These are phyloP conservation scores for Xenops minutus DNA, from an alignment of 2,797 vertebrate genomes.

Conservation along the genomic window DNA sequence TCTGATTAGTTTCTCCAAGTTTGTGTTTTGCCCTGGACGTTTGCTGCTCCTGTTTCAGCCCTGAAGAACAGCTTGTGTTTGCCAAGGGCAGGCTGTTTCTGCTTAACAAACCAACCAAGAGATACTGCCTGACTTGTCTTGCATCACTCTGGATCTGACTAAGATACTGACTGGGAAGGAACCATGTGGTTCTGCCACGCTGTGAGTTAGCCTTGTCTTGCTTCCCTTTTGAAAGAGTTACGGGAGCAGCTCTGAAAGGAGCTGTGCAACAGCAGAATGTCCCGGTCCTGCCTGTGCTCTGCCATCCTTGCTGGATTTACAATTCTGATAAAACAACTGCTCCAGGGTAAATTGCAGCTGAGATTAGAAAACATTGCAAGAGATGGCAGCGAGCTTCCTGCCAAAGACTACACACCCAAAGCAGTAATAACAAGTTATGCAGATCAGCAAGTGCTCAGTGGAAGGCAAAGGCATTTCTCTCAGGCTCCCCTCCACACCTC, in stretches of 20 bases:
- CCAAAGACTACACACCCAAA: background rate
- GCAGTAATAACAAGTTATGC: background rate
- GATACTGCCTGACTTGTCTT: background rate
- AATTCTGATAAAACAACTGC: background rate
- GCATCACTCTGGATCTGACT: background rate
- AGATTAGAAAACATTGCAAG: background rate
- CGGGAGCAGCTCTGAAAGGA: background rate
- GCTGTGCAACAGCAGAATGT: background rate
- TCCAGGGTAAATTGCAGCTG: background rate
- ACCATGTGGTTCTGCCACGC: background rate
- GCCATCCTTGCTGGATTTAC: background rate
- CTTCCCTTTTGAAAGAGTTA: background rate
- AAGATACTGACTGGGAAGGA: background rate
- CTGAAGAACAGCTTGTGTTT: background rate
- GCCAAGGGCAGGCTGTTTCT: background rate
- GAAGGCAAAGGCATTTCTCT: background rate
- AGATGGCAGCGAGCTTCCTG: constrained; percentile 15
- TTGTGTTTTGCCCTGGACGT: background rate
- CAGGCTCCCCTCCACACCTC: too few species aligned
- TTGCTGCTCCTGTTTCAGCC: background rate
- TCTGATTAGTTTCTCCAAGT: background rate
- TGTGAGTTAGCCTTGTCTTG: background rate
- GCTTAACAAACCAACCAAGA: background rate
- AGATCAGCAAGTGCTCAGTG: background rate
- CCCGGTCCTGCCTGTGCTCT: background rate